Evolutionary conservation across 92 coral and sea anemone genomes (phyloP).

Genomic region (Ricordea florida): DNA sequence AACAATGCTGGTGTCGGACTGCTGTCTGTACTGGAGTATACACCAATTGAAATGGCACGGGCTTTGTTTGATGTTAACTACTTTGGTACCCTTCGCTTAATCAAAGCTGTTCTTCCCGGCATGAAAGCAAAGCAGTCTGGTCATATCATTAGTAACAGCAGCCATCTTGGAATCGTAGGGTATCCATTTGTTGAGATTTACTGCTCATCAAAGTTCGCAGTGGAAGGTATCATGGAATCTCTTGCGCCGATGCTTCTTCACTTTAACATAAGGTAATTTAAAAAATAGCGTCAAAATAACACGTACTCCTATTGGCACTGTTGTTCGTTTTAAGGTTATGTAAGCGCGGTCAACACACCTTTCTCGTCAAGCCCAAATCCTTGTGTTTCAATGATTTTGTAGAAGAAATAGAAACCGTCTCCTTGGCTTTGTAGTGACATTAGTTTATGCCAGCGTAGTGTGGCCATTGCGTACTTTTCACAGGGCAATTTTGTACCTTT

Average conservation of each 20-base stretch:
- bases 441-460: too few species aligned
- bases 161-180: conserved; percentile 64
- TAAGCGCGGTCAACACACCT: too few species aligned
- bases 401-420: too few species aligned
- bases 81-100: conserved; percentile 74
- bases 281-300: background rate
- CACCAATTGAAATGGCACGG: conserved; percentile 42
- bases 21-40: conserved; percentile 66
- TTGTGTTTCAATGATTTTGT: too few species aligned
- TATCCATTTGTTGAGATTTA: conserved; percentile 67
- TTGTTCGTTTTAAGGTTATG: too few species aligned
- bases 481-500: too few species aligned
- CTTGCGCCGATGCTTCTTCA: conserved; percentile 68
- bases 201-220: conserved; percentile 86
- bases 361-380: too few species aligned
- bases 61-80: conserved; percentile 71
- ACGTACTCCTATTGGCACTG: too few species aligned
- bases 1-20: conserved; percentile 90
- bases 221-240: conserved; percentile 84
- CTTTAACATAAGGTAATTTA: conserved; percentile 68
- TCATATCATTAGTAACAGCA: conserved; percentile 76
- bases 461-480: too few species aligned
- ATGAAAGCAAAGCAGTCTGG: conserved; percentile 85
- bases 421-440: too few species aligned
- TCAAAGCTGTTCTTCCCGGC: conserved; percentile 80